Evolutionary conservation across 2,113 vertebrate species (phyloP), one percentile per base, ranked within the genome.

Genomic region (Pungitius pungitius): DNA sequence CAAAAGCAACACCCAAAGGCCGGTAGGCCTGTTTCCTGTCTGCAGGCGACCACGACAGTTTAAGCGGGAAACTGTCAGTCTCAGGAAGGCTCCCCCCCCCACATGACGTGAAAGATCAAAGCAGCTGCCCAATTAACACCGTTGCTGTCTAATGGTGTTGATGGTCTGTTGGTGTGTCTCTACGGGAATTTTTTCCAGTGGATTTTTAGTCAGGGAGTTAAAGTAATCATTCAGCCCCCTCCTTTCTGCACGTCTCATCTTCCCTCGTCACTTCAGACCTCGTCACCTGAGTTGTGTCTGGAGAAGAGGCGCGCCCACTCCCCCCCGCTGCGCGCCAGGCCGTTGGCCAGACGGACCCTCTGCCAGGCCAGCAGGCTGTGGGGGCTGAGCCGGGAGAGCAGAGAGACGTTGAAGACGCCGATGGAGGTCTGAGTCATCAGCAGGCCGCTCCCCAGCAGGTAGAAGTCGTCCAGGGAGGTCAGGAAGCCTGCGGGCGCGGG

Each of bases 361-460:
- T 97, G 96, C 96, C 96, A 97, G 58, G 96, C 94, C 52, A 96
- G 85, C 69, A 97, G 93, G 69, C 94, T 91, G 83, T 95, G 85
- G 0, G 96, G 95, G 42, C 85, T 90, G 72, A 97, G 86, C 69
- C 89, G 84, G 30, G 92, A 91, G 26, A 94, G 90, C 56, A 97
- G 92, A 5, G 93, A 93, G 52, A 85, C 45, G 72, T 96, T 96
- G 86, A 92, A 96, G 26, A 97, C 84, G 0, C 87, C 94, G 75
- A 96, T 97, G 65, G 96, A 96, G 62, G 96, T 97, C 92, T 97
- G 96, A 77, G 96, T 87, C 93, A 97, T 88, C 60, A 96, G 84
- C 85, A 97, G 89, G 54, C 96, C 94, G 0, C 91, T 97, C 82
- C 95, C 94, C 12, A 97, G 94, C 84, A 97, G 93, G 87, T 96